A percentile compares a stretch with the other conserved stretches of the same genome.
Conservation (phyloP, 2,113 vertebrate genomes). For the Phasianus colchicus region DNA sequence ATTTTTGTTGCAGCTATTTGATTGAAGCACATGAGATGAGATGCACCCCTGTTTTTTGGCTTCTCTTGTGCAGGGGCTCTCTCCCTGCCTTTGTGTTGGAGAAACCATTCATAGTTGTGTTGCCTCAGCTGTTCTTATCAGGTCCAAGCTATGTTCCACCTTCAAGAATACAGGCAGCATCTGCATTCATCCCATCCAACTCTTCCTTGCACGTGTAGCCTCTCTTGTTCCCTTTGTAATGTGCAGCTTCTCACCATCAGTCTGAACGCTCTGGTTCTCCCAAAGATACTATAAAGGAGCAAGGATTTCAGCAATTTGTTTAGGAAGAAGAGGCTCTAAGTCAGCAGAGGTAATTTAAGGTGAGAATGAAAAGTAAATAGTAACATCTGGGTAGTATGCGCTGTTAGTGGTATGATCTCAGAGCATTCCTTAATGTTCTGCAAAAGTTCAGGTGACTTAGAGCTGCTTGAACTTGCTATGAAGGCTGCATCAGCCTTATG, state of each 20-base stretch:
- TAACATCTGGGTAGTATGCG: background rate
- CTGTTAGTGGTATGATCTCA: background rate
- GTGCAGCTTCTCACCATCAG: background rate
- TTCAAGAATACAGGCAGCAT: background rate
- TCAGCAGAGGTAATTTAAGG: background rate
- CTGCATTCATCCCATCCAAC: background rate
- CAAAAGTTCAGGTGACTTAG: background rate
- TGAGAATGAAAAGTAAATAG: background rate
- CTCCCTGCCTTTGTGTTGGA: background rate
- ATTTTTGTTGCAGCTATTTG: background rate
- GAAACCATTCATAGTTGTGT: background rate
- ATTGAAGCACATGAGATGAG: background rate
- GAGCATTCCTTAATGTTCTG: background rate
- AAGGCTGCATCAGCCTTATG: background rate
- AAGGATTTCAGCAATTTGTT: background rate
- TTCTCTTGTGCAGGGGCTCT: background rate
- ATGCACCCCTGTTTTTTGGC: background rate
- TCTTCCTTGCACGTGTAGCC: background rate
- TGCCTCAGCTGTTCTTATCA: background rate
- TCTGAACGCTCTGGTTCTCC: background rate
- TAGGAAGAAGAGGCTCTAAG: background rate
- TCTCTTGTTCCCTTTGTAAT: background rate
- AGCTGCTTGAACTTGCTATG: background rate
- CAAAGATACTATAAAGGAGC: background rate
- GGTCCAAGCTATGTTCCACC: background rate